Evolutionary conservation across 1,140 invertebrate species (phyloP), one percentile per base, ranked within the genome.

Genomic region (Drosophila leontia): DNA sequence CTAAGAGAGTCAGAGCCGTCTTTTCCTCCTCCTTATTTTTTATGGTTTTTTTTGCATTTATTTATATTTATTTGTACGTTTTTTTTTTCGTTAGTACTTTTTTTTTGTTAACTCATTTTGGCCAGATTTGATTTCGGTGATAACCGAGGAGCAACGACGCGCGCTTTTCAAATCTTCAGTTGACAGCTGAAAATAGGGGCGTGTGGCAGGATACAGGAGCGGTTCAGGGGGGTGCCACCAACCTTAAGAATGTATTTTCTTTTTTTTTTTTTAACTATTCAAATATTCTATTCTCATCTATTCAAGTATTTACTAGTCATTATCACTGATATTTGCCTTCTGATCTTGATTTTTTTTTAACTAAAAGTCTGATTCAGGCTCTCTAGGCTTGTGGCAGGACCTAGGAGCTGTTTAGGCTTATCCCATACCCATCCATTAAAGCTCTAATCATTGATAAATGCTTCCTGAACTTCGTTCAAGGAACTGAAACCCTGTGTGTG

Each of bases 201-300:
- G 69, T 72, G 69, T 72, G 65, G 45, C 65, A 26, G 17, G 17
- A 13, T 12, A 12, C 45, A 69, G 65, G 65, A 42, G 65, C 65
- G 65, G 65, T 42, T 68, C 45, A 12, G 29, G 23, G 23, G 23
- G 23, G 23, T 23, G 23, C 23, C 2, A 23, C 23, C 23, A 23
- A 23, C 23, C 23, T 23, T 23, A 1, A 23, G 23, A 23, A 23
- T 23, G 23, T 23, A 15, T 19, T 15, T 23, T 35, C 0, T 32
- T 9, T 12, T 32, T 32, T 9, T 12, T 32, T n/a, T n/a, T 5
- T 19, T 6, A 6, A 19, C 19, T 19, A 19, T 19, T 19, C 0
- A 19, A 19, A 19, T 19, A 19, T 19, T 19, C 19, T 19, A 19
- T 19, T 19, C 19, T 19, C 19, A 19, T 19, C 19, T 19, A 19